Base-by-base conservation (phyloP, 2,888 invertebrate genomes). In the Rhingia campestris region DNA sequence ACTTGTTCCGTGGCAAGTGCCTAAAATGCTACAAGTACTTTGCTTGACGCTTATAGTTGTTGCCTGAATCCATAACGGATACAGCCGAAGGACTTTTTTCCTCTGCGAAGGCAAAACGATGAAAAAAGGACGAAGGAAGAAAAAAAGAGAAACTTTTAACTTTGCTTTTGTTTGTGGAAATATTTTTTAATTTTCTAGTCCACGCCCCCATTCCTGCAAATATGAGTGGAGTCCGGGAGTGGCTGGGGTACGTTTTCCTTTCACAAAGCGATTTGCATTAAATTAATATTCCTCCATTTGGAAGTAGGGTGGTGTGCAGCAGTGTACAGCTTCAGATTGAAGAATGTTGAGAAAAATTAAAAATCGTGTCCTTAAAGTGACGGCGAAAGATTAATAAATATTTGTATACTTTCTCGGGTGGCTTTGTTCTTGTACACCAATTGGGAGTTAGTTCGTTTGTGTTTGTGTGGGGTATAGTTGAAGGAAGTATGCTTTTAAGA, bases 201-300 rank as follows among this genome's bases (percentile, higher is more conserved):
- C 49, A 7, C 81, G n/a, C 64, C 43, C 10, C n/a, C 30, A 9
- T 14, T 41, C 41, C 37, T 14, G 9, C 39, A 3, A 30, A 1
- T 37, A 22, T 22, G 22, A 22, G 22, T 22, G 2, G 22, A 22
- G 22, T 22, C 22, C 22, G 22, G 22, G 22, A 22, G 22, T 22
- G 2, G 22, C 22, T 2, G 54, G 30, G 54, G 61, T 73, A 74
- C 67, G 73, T 58, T 82, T 82, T 73, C 43, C 69, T 77, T 63
- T 72, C 64, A 82, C 82, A 82, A 82, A 82, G 82, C 79, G 79
- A 82, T 82, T 82, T 82, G 79, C 82, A 82, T 82, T 82, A 82
- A 82, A 82, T 82, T 82, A 82, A 82, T 82, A 82, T 82, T 82
- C 58, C 74, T 64, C 53, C 49, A 75, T 70, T 81, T 45, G 49